Conservation (phyloP, 1,140 invertebrate species). For the Branchinecta lindahli region DNA sequence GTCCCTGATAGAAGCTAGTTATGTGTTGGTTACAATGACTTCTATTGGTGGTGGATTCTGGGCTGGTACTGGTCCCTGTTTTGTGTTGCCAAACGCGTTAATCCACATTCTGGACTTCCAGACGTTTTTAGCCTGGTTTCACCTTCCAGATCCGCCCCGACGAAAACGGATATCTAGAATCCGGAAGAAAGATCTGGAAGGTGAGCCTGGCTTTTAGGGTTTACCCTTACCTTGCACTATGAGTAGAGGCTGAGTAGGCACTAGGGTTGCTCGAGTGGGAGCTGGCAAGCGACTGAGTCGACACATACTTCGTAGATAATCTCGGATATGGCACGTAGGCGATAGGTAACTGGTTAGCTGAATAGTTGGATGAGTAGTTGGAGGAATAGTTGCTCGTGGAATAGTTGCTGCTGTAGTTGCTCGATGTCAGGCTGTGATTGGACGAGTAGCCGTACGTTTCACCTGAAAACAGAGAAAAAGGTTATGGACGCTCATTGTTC, state of each 20-base stretch:
- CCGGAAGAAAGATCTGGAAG: too few species aligned
- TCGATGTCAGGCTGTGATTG: conserved; percentile 25
- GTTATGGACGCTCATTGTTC: too few species aligned
- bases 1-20: too few species aligned
- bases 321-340: conserved; percentile 21
- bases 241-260: conserved; percentile 26
- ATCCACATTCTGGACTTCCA: too few species aligned
- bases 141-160: too few species aligned
- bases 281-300: conserved; percentile 24
- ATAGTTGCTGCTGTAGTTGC: conserved; percentile 24
- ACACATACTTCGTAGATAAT: conserved; percentile 23
- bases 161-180: too few species aligned
- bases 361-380: conserved; percentile 20
- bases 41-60: too few species aligned
- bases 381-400: conserved; percentile 26
- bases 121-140: too few species aligned
- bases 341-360: conserved; percentile 16
- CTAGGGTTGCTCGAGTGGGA: conserved; percentile 24
- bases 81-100: too few species aligned
- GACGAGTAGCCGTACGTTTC: conserved; percentile 22
- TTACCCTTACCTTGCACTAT: conserved; percentile 18
- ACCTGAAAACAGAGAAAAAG: background rate
- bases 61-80: too few species aligned
- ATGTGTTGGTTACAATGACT: too few species aligned
- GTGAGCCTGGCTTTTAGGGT: too few species aligned